These are phyloP conservation scores for Chrysotoxum bicinctum DNA, from an alignment of 2,888 invertebrate species.

Conservation along the genomic window DNA sequence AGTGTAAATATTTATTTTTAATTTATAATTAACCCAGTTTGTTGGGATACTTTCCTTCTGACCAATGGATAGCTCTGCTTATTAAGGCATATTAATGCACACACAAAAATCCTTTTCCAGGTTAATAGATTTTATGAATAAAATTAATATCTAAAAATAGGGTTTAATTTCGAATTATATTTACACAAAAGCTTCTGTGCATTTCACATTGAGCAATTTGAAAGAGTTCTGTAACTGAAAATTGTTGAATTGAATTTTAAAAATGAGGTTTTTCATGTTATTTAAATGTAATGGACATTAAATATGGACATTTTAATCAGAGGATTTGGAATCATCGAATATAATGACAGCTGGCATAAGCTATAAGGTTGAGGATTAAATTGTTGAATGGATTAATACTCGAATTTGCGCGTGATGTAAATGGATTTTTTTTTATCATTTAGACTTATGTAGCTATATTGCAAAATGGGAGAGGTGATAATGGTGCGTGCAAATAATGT, in stretches of 20 bases:
- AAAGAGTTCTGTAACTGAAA: background rate
- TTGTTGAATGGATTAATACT: too few species aligned
- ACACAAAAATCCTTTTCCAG: background rate
- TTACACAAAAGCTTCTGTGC: conserved; percentile 6
- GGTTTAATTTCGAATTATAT: conserved; percentile 14
- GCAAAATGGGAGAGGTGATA: too few species aligned
- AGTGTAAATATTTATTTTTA: conserved; percentile 34
- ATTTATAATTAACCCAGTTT: conserved; percentile 16
- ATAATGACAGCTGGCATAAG: too few species aligned
- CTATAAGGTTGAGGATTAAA: too few species aligned
- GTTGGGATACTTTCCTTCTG: background rate
- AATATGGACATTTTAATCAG: background rate
- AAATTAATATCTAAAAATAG: conserved; percentile 14
- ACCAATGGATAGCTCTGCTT: background rate
- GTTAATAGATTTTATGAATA: conserved; percentile 14
- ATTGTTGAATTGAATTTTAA: background rate
- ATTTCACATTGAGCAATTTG: background rate
- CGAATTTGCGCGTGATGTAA: too few species aligned
- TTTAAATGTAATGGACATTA: background rate
- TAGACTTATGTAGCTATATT: too few species aligned
- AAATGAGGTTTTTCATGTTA: background rate
- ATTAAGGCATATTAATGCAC: background rate
- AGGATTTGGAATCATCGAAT: background rate
- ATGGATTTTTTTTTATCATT: too few species aligned
- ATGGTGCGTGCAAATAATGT: too few species aligned